Base-by-base conservation (phyloP, 2,888 invertebrate species). In the Dryococelus australis region DNA sequence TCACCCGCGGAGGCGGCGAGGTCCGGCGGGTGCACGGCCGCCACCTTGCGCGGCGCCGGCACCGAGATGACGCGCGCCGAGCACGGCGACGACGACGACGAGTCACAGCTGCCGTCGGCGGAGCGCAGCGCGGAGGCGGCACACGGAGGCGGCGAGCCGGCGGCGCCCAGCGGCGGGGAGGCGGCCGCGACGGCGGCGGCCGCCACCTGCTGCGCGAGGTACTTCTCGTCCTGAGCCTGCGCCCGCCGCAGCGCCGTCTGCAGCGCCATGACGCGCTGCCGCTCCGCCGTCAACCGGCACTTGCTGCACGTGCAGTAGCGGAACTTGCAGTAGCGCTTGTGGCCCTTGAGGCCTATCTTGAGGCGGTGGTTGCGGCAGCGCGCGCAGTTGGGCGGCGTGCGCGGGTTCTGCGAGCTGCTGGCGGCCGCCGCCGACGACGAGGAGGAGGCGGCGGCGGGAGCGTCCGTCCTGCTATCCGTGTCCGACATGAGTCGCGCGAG, bases 301-400 rank as follows among this genome's bases (percentile, higher is more conserved):
- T 97, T 97, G 90, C 96, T 96, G 93, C 98, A 98, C 88, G 94
- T 95, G 93, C 98, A 98, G 91, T 95, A 94, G 89, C 97, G 95
- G 93, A 94, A 98, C 91, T 95, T 95, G 94, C 98, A 99, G 93
- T 97, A 98, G 51, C 97, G 94, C 92, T 98, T 98, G 94, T 98
- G 98, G 26, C 97, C 98, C 93, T 97, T 98, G 89, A 98, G 94
- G 92, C 96, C 95, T 90, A 97, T 96, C 92, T 97, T 97, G 91
- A 97, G 94, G n/a, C 96, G 95, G 93, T 98, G 98, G 93, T 98
- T 98, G 88, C 97, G 94, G 92, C 98, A 98, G 47, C 98, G 95
- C 84, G 98, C 98, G 92, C 98, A 98, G 93, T 97, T 98, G 27
- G 98, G 98, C 12, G 97, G 97, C 89, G 97, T 97, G 88, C 97